Evolutionary conservation across 30 jellyfish, hydroid and myxozoan species (phyloP), one percentile per base, ranked within the genome.

Genomic region (Pseudorhiza aurosa): DNA sequence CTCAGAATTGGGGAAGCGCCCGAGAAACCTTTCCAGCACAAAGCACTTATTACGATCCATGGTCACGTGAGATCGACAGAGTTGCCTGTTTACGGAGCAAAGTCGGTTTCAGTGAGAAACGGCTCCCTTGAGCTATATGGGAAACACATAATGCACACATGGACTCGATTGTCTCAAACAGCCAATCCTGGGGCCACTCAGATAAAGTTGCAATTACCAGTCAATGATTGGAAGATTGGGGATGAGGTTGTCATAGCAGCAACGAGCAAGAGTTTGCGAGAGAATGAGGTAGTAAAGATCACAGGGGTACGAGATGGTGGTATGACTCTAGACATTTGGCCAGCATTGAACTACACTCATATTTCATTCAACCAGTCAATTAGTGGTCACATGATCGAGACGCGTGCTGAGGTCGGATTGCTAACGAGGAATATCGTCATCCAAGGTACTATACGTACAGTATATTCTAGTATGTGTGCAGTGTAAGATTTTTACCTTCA

Each of bases 11-110:
- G 99, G 56, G 95, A 73, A 84, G 65, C 99, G 5, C 83, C 87
- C 4, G 95, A 87, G 18, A 64, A 71, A 39, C 97, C 97, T 21
- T 94, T 87, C 73, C 92, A 75, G 22, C 96, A 94, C 45, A 87
- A 88, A 32, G 99, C 99, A n/a, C 40, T 58, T 10, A 58, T 94
- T 6, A 88, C 96, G 1, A 75, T 94, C 24, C 97, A 94, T 65
- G 99, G 99, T 29, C 97, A 94, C 71, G 95, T 77, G 50, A 72
- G 99, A 44, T 94, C 99, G n/a, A 87, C 82, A 47, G 99, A 94
- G 73, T 65, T 94, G 75, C 99, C 99, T 21, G 78, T 94, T 18
- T 94, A 94, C 63, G 99, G 99, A 27, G 96, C 99, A 1, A 94
- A 94, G 59, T 82, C 99, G 1, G 31, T 94, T 36, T 72, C 97